These are phyloP conservation scores for Cephus cinctus DNA, from an alignment of 1,140 invertebrate species.

Conservation along the genomic window DNA sequence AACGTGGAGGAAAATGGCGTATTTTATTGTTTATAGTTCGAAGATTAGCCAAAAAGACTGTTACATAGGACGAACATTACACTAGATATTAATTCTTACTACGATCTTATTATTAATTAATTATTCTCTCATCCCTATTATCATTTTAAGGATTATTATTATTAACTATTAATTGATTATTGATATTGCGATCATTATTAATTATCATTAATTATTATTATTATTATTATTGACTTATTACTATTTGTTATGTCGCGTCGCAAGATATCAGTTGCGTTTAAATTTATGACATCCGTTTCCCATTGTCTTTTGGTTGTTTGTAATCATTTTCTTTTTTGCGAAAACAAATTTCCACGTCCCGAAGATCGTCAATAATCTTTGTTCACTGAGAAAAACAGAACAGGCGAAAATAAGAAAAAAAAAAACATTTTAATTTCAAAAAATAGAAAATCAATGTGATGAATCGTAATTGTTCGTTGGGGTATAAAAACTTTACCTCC, in stretches of 20 bases:
- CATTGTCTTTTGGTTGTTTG: too few relatives aligned
- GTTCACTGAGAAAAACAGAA: too few relatives aligned
- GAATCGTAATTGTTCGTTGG: too few relatives aligned
- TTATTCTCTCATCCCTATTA: background rate
- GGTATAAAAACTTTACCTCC: too few relatives aligned
- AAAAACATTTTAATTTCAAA: constrained; percentile 2
- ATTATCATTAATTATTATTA: constrained; percentile 25
- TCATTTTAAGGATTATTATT: constrained; percentile 21
- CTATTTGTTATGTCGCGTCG: too few relatives aligned
- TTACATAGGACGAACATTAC: constrained; percentile 47
- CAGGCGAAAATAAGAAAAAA: too few relatives aligned
- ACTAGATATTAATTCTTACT: constrained; percentile 43
- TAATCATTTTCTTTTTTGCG: too few relatives aligned
- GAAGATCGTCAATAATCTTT: too few relatives aligned
- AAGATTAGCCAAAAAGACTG: constrained; percentile 52
- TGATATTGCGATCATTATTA: constrained; percentile 33
- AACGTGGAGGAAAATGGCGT: constrained; percentile 21
- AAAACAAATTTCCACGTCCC: too few relatives aligned
- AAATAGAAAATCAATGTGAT: too few relatives aligned
- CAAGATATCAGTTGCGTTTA: too few relatives aligned
- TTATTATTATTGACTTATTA: constrained; percentile 26
- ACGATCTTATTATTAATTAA: constrained; percentile 11
- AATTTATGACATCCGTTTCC: too few relatives aligned
- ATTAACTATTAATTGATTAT: constrained; percentile 12
- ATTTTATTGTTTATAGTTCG: constrained; percentile 48